Conservation (phyloP, 2,113 vertebrate genomes). For the Ursus arctos region DNA sequence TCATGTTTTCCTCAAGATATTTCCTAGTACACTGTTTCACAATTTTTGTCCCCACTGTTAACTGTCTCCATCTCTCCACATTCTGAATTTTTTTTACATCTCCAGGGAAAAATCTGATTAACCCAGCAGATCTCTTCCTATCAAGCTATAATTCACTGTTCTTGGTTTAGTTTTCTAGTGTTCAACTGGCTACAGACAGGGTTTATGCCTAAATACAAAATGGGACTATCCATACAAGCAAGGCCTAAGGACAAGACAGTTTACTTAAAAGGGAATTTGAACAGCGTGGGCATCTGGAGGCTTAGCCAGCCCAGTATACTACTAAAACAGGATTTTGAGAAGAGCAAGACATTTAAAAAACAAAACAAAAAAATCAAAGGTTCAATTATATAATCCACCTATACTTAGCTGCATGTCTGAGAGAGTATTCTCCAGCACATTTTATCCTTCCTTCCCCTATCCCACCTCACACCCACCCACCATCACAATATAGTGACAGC, state of each 20-base stretch:
- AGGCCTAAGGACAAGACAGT: background rate
- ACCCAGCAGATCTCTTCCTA: background rate
- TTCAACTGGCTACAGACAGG: background rate
- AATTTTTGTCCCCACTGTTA: background rate
- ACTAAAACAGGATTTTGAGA: background rate
- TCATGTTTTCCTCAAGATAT: background rate
- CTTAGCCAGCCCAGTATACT: background rate
- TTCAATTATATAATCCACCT: background rate
- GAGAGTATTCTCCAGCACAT: background rate
- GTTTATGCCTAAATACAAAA: background rate
- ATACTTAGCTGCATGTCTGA: background rate
- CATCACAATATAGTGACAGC: background rate
- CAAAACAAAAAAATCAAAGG: background rate
- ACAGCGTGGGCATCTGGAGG: background rate
- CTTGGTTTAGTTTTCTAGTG: background rate
- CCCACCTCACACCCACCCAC: background rate
- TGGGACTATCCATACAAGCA: background rate
- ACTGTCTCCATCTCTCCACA: background rate
- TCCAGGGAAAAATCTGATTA: background rate
- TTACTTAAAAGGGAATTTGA: background rate
- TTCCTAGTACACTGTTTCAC: background rate
- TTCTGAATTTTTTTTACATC: slow-evolving; percentile 9
- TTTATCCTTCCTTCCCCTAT: background rate
- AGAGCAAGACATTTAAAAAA: background rate
- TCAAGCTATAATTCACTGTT: background rate